Evolutionary conservation across 2,113 vertebrate genomes (phyloP), one percentile per base, ranked within the genome.

Genomic region (Calyptomena viridis): DNA sequence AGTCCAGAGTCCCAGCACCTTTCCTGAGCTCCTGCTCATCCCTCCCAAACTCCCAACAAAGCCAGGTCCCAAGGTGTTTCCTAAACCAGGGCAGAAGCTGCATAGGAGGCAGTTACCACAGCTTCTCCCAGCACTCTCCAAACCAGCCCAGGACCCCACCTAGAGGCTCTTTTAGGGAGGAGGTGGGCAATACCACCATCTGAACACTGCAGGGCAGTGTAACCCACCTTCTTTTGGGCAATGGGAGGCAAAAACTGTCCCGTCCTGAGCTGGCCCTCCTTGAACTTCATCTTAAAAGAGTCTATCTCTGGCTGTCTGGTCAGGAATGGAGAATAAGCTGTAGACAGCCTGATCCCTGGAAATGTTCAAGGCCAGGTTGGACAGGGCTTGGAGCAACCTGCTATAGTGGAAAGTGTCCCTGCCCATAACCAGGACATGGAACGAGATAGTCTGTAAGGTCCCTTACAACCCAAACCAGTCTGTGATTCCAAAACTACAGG

Each of bases 111-210:
- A 66, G 28, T 12, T 24, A 56, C 21, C 76, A 24, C 46, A 2
- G 1, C 24, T 50, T n/a, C 56, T 59, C 28, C 40, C 46, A 60
- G 75, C 46, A 42, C 30, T 30, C 62, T 37, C 35, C 35, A 80
- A 11, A 66, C 10, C 49, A 64, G 44, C 23, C 58, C 35, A 50
- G 8, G 1, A 3, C 11, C 25, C 21, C 24, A 13, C 19, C 37
- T 40, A 30, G 50, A 20, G 25, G n/a, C 49, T 64, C 37, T 19
- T 72, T 23, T 24, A 47, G 39, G 58, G 31, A 49, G 10, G n/a
- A 15, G 8, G 35, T 2, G 4, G 18, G 18, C 40, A 77, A 64
- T 1, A 1, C n/a, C 25, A 18, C 7, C 23, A 4, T 22, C 56
- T 52, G 31, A 69, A 49, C 1, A 3, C 1, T 7, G 21, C 53